phyloP scores from a whole-genome alignment of 1,140 invertebrate species.

The Phymastichus coffea region DNA sequence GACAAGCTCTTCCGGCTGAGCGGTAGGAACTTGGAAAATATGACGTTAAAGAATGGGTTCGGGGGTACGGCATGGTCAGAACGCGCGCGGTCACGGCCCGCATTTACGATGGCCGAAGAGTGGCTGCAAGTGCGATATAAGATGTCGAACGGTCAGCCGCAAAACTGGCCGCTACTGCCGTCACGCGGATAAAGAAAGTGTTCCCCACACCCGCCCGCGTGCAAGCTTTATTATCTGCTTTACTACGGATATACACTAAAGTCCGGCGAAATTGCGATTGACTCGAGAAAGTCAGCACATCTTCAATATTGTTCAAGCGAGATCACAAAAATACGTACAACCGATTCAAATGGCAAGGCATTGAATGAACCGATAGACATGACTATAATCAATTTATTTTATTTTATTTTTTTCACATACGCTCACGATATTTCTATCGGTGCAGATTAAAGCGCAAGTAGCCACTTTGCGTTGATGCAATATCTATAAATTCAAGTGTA shows the following conservation, averaged over 20 bases:
- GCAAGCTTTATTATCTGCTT: constrained; percentile 45
- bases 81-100: constrained; percentile 18
- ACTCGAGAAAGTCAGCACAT: constrained; percentile 29
- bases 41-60: constrained; percentile 14
- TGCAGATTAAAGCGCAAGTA: no score
- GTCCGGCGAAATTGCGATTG: constrained; percentile 33
- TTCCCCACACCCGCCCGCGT: no score
- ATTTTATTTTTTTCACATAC: no score
- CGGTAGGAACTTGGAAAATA: constrained; percentile 1
- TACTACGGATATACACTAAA: constrained; percentile 44
- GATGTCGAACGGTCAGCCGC: constrained; percentile 34
- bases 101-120: constrained; percentile 38
- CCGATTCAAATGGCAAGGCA: no score
- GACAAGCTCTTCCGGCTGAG: background rate
- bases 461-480: no score
- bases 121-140: constrained; percentile 41
- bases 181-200: constrained; percentile 28
- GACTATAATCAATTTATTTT: no score
- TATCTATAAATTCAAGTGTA: no score
- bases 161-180: constrained; percentile 39
- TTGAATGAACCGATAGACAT: constrained; percentile 2
- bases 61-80: no score
- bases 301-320: background rate
- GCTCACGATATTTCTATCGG: no score
- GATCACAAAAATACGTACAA: no score